These are phyloP conservation scores for Cotesia vestalis DNA, from an alignment of 1,140 invertebrate genomes.

Conservation along the genomic window DNA sequence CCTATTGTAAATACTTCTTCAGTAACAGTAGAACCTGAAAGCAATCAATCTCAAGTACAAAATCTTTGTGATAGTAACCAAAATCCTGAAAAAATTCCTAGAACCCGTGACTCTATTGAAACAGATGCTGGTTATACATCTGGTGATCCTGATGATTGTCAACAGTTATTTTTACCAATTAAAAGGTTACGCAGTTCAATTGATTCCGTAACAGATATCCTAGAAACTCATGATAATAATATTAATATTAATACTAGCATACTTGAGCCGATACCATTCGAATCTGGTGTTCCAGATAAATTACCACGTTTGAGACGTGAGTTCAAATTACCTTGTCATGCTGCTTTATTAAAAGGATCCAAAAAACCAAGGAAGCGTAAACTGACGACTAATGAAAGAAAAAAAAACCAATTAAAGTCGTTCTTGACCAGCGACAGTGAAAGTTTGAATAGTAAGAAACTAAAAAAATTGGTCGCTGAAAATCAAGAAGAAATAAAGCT, in stretches of 20 bases:
- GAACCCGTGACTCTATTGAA: constrained; percentile 28
- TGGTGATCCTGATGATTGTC: constrained; percentile 28
- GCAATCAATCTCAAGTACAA: background rate
- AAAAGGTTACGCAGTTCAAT: constrained; percentile 32
- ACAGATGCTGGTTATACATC: constrained; percentile 37
- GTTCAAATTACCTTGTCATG: constrained; percentile 54
- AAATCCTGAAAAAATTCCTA: background rate
- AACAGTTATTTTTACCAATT: background rate
- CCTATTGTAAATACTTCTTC: background rate
- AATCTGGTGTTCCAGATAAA: constrained; percentile 48
- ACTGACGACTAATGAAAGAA: background rate
- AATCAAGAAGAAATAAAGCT: too few species aligned
- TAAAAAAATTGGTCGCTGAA: background rate
- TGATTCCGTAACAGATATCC: background rate
- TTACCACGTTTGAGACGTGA: constrained; percentile 34
- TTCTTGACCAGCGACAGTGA: too few species aligned
- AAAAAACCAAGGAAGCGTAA: constrained; percentile 6
- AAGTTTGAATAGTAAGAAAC: background rate
- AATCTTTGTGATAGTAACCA: constrained; percentile 5
- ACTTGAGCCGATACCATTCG: constrained; percentile 49
- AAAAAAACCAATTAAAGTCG: background rate
- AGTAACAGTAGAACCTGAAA: background rate
- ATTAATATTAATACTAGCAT: too few species aligned
- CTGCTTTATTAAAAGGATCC: constrained; percentile 42
- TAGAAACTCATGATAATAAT: constrained; percentile 30